phyloP scores from a whole-genome alignment of 2,888 invertebrate species.

The Yponomeuta sedellus region DNA sequence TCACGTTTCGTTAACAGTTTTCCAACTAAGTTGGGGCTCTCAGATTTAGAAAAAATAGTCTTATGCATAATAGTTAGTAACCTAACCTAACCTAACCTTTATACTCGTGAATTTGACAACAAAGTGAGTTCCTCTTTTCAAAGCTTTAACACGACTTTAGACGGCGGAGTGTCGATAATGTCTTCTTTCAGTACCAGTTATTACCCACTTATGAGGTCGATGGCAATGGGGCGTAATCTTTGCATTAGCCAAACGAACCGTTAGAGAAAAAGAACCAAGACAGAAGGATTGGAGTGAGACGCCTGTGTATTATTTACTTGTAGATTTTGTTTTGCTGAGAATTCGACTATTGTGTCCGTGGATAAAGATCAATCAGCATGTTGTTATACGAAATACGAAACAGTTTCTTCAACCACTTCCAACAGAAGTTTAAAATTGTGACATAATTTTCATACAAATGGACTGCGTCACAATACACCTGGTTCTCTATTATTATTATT shows the following conservation, averaged over 20 bases:
- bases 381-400: no score
- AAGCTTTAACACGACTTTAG: not conserved
- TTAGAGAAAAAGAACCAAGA: conserved; percentile 21
- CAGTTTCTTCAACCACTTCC: no score
- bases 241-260: conserved; percentile 25
- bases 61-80: no score
- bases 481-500: no score
- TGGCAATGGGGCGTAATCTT: conserved; percentile 22
- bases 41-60: no score
- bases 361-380: no score
- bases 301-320: conserved; percentile 22
- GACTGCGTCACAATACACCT: no score
- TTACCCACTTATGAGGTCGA: conserved; percentile 16
- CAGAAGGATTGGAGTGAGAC: not conserved
- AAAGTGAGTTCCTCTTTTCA: not conserved
- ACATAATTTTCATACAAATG: no score
- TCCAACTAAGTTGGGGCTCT: no score
- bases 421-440: no score
- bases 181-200: conserved; percentile 1
- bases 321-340: conserved; percentile 17
- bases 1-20: no score
- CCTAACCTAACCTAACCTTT: no score
- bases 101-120: not conserved
- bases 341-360: not conserved
- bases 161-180: not conserved